Evolutionary conservation across 53 echinoderm and acorn worm genomes (phyloP).

Genomic region (Glandiceps talaboti): DNA sequence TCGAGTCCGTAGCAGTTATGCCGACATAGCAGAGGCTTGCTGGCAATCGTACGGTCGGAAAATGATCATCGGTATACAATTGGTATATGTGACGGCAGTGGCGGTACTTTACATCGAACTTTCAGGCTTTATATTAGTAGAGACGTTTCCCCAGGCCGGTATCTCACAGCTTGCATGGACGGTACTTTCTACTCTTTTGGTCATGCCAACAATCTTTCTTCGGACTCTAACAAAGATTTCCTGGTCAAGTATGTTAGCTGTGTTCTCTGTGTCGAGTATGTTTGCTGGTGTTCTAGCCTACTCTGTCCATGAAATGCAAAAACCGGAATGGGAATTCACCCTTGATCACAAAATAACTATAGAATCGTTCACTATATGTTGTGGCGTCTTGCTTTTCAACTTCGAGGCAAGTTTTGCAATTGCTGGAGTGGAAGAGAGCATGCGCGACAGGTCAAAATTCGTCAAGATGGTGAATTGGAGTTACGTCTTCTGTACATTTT

Average conservation of each 20-base stretch:
- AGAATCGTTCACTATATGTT: slow-evolving; percentile 2
- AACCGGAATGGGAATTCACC: not conserved
- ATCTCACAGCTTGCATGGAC: slow-evolving; percentile 7
- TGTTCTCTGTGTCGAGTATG: slow-evolving; percentile 4
- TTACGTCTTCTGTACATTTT: slow-evolving; percentile 7
- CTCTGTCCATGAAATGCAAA: not conserved
- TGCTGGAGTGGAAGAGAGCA: slow-evolving; percentile 12
- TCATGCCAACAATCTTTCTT: slow-evolving; percentile 1
- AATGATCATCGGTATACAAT: slow-evolving; percentile 1
- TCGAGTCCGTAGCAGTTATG: slow-evolving; percentile 1
- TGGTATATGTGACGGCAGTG: slow-evolving; percentile 5
- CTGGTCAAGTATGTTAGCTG: not conserved
- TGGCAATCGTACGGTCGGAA: not conserved
- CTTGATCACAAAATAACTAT: slow-evolving; percentile 1
- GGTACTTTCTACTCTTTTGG: not conserved
- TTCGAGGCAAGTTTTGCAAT: slow-evolving; percentile 14
- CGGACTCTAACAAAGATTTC: slow-evolving; percentile 5
- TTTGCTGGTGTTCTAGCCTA: slow-evolving; percentile 2
- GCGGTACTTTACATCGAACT: slow-evolving; percentile 5
- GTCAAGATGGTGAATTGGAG: slow-evolving; percentile 1
- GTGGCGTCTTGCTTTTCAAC: slow-evolving; percentile 8
- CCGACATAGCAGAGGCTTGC: slow-evolving; percentile 10
- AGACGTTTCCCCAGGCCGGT: not conserved
- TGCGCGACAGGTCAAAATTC: slow-evolving; percentile 8
- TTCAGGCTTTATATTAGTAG: slow-evolving; percentile 1